Base-by-base conservation (phyloP, 2,888 invertebrate genomes). In the Drosophila mimetica region DNA sequence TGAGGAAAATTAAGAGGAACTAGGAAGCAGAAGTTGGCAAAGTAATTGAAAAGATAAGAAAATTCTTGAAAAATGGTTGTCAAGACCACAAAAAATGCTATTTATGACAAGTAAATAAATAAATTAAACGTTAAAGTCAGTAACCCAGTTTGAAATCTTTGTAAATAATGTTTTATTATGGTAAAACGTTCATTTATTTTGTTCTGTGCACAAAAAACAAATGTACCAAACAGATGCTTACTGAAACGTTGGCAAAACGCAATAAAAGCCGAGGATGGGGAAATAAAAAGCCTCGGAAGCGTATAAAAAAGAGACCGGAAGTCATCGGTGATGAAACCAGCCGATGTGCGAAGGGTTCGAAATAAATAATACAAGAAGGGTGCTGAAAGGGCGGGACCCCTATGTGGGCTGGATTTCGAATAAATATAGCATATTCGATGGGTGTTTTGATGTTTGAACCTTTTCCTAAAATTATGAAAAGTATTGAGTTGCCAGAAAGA, bases 321-420 rank as follows among this genome's bases (percentile, higher is more conserved):
- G 70, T 82, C 79, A 73, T 55, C 73, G 79, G 66, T 77, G 79
- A 66, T 25, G 32, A 66, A 42, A 22, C 22, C 32, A 59, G n/a
- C 20, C n/a, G 37, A 51, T 59, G 58, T 71, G 59, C 60, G 53
- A 66, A 81, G 57, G 48, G 60, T 51, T 42, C 44, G 58, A 30
- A 36, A 69, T 71, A 61, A 71, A 77, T 54, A 64, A 74, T 64
- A 48, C 1, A 8, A 11, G 18, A 14, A 14, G 5, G 39, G 9
- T 4, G 16, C 16, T 2, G 9, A 37, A 8, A 9, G 16, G 16
- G 14, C 52, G 52, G 41, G 13, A 28, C 28, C 39, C 25, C 42
- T 53, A 28, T n/a, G 28, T n/a, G 30, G 30, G 14, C n/a, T 30
- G 53, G 14, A 46, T 44, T 20, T n/a, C 11, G 20, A 22, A 53